A percentile compares a stretch with the other conserved stretches of the same genome.
Conservation (phyloP, 2,888 invertebrate species). For the Ophraella communa region DNA sequence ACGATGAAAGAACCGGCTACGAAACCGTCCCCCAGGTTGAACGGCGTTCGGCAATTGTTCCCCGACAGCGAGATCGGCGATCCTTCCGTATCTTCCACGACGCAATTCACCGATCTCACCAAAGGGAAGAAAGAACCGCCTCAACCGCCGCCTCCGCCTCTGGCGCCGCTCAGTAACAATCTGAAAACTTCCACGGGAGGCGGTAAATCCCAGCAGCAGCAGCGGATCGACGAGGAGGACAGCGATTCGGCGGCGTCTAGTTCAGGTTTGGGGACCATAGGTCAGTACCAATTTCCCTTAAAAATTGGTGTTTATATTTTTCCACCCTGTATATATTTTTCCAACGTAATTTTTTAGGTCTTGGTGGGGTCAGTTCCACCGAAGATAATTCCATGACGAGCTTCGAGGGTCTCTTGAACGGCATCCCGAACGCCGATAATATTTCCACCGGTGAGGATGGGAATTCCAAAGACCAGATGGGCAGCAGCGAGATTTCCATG, state of each 20-base stretch:
- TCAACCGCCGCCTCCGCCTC: conserved; percentile 61
- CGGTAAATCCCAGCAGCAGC: conserved; percentile 44
- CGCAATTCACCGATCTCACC: conserved; percentile 49
- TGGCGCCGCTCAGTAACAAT: conserved; percentile 58
- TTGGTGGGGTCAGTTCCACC: conserved; percentile 62
- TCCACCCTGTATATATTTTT: background rate
- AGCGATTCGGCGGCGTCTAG: conserved; percentile 66
- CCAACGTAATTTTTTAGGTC: conserved; percentile 47
- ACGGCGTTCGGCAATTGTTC: conserved; percentile 58
- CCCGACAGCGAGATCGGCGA: conserved; percentile 57
- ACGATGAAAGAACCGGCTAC: conserved; percentile 52
- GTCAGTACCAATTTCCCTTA: conserved; percentile 36
- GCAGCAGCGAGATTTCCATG: conserved; percentile 50
- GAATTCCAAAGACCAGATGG: conserved; percentile 60
- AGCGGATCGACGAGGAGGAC: conserved; percentile 58
- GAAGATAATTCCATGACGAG: conserved; percentile 65
- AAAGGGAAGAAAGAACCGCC: conserved; percentile 59
- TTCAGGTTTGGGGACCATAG: conserved; percentile 56
- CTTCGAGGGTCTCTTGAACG: conserved; percentile 70
- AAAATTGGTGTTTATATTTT: too few relatives aligned
- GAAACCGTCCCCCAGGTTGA: conserved; percentile 53
- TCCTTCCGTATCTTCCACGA: conserved; percentile 56
- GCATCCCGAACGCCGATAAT: conserved; percentile 64
- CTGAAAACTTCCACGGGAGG: too few relatives aligned
- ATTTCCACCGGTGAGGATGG: conserved; percentile 64